These are phyloP conservation scores for Crossaster papposus DNA, from an alignment of 53 echinoderm and acorn worm genomes.

Conservation along the genomic window DNA sequence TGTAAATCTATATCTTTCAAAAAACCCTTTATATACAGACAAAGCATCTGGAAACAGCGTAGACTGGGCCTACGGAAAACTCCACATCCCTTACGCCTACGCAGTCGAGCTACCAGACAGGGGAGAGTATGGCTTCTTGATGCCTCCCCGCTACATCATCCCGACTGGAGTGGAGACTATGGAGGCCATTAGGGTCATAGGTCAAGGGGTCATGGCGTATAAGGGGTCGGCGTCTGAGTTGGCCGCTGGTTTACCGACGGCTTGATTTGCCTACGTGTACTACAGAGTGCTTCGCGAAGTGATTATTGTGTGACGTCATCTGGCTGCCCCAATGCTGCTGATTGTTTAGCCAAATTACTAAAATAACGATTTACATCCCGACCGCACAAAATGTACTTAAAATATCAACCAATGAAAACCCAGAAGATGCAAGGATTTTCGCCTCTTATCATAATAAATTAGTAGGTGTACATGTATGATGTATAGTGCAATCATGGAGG, in stretches of 20 bases:
- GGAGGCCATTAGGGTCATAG: conserved; percentile 23
- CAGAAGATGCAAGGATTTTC: no score
- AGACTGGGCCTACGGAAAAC: conserved; percentile 4
- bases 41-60: conserved; percentile 2
- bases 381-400: no score
- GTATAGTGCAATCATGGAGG: no score
- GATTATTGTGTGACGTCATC: conserved; percentile 13
- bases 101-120: conserved; percentile 31
- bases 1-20: no score
- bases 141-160: neutral
- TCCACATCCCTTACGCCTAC: conserved; percentile 19
- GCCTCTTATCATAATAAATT: no score
- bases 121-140: conserved; percentile 6
- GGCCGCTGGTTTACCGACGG: conserved; percentile 26
- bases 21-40: neutral
- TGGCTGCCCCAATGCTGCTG: neutral
- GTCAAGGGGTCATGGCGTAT: conserved; percentile 38
- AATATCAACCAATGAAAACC: no score
- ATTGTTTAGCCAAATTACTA: neutral
- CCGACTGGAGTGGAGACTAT: conserved; percentile 1
- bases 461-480: no score
- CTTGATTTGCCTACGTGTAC: conserved; percentile 49
- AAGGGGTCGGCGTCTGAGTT: neutral
- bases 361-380: neutral
- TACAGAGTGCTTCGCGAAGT: conserved; percentile 36